Conservation (phyloP, 2,113 vertebrate genomes). For the Brachionichthys hirsutus region DNA sequence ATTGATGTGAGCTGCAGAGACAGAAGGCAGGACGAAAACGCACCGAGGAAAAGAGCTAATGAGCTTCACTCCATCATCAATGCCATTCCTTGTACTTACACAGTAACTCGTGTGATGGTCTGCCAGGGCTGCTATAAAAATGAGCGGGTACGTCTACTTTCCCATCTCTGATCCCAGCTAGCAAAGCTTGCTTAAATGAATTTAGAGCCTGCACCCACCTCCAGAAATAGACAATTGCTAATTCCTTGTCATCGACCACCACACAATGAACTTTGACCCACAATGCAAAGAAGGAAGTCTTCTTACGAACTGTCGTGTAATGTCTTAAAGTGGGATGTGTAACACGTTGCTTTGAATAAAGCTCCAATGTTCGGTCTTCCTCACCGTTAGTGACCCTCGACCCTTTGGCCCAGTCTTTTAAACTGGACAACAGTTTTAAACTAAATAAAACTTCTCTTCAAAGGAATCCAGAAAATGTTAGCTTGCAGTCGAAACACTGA, state of each 20-base stretch:
- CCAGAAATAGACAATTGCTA: constrained; percentile 34
- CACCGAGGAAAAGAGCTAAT: constrained; percentile 34
- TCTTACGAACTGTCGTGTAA: constrained; percentile 24
- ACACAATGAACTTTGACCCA: constrained; percentile 8
- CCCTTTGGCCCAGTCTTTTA: not conserved
- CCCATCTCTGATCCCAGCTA: constrained; percentile 35
- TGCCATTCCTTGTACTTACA: constrained; percentile 33
- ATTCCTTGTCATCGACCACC: constrained; percentile 24
- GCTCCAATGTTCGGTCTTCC: not conserved
- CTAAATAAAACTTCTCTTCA: not conserved
- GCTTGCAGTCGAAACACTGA: not conserved
- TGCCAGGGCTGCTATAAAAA: constrained; percentile 32
- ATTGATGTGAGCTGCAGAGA: constrained; percentile 84
- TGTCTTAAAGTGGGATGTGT: not conserved
- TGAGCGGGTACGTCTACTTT: constrained; percentile 35
- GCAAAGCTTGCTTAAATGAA: constrained; percentile 25
- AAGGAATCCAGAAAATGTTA: not conserved
- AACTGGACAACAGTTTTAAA: not conserved
- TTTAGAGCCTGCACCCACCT: constrained; percentile 20
- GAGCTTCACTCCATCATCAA: constrained; percentile 45
- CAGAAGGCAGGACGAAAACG: constrained; percentile 17
- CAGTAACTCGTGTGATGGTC: constrained; percentile 57
- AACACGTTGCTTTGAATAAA: not conserved
- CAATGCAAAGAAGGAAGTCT: constrained; percentile 22
- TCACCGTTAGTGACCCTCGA: not conserved